phyloP scores from a whole-genome alignment of 1,140 invertebrate species.

The Anoplophora glabripennis region DNA sequence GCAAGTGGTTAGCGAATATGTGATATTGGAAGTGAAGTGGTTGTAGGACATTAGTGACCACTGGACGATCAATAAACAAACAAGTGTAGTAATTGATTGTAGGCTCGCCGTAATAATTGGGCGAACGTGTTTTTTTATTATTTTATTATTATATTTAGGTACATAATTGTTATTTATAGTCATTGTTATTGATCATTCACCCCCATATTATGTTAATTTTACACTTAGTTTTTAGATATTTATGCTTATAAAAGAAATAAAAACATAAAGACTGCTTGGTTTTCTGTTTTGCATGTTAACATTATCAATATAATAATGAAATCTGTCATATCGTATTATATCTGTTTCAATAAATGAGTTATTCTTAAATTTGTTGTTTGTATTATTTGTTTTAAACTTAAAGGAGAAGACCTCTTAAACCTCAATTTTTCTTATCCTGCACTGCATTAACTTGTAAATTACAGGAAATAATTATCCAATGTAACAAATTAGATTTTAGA shows the following conservation, averaged over 20 bases:
- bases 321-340: background rate
- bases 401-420: background rate
- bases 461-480: too few relatives aligned
- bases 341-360: background rate
- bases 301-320: background rate
- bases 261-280: background rate
- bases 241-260: background rate
- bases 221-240: background rate
- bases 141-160: background rate
- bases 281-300: constrained; percentile 2
- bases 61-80: constrained; percentile 14
- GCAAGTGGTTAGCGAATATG: constrained; percentile 4
- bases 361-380: background rate
- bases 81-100: background rate
- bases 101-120: background rate
- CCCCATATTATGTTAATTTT: background rate
- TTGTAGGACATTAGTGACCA: too few relatives aligned
- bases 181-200: background rate
- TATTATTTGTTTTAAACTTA: background rate
- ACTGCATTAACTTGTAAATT: background rate
- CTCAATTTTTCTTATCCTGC: background rate
- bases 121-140: constrained; percentile 1
- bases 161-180: background rate
- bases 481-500: background rate
- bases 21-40: constrained; percentile 2